Conservation (phyloP, 2,113 vertebrate genomes). For the Nipponia nippon region DNA sequence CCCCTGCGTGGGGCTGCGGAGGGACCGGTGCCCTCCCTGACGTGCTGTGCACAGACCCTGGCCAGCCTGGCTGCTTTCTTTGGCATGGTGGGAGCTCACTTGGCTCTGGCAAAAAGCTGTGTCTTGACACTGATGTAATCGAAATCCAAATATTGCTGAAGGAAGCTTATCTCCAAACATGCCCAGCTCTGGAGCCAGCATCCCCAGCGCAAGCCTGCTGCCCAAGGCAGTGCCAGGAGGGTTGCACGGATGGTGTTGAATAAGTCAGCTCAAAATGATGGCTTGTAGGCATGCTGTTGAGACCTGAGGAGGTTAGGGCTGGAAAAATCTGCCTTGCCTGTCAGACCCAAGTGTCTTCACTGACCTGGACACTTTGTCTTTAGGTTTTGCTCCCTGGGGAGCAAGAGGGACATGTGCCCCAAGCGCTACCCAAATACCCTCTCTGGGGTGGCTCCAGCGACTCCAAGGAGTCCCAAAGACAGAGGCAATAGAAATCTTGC, state of each 20-base stretch:
- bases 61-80: neutral
- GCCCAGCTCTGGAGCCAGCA: neutral
- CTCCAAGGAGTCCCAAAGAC: neutral
- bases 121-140: conserved; percentile 26
- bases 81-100: neutral
- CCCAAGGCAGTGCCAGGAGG: neutral
- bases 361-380: neutral
- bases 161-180: conserved; percentile 5
- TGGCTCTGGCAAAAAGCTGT: neutral
- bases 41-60: neutral
- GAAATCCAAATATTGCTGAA: neutral
- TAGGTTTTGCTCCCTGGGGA: neutral
- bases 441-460: neutral
- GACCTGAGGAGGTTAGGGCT: neutral
- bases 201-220: accelerated
- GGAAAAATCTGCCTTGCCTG: neutral
- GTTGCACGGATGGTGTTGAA: neutral
- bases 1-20: neutral
- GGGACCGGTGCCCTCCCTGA: neutral
- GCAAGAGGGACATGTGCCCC: neutral
- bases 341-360: neutral
- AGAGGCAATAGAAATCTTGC: neutral
- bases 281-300: neutral
- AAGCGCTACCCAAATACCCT: neutral
- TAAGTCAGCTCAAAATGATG: neutral